Base-by-base conservation (phyloP, 2,888 invertebrate genomes). In the Drosophila suboccidentalis region DNA sequence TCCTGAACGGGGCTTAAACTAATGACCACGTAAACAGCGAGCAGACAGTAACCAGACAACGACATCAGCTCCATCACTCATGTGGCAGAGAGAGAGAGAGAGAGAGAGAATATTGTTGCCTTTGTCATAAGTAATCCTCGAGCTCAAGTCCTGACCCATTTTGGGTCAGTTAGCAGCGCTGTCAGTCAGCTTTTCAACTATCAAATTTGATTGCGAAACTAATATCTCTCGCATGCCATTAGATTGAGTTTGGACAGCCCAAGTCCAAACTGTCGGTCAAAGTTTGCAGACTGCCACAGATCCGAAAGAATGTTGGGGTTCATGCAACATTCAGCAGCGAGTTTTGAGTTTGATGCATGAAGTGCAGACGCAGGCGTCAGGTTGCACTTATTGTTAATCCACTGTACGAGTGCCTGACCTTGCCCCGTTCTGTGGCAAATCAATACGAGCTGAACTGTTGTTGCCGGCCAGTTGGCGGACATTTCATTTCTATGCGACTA, bases 21-120 rank as follows among this genome's bases (percentile, higher is more conserved):
- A 91, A 91, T 91, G 91, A 90, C 91, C 91, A 87, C 79, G 80
- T 90, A 88, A 87, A 78, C 86, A 80, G 74, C 78, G 66, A 71
- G 90, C 83, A 91, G 91, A 91, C 91, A 91, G 89, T 85, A 87
- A 90, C 87, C 91, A 91, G 91, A 91, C 91, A 82, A 87, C 83
- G 80, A 73, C 83, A 76, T 70, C 81, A 78, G 70, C 79, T 85
- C 70, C 88, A 90, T 89, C 84, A 84, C 58, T 86, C 84, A 90
- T 82, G 80, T 72, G 80, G 74, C 39, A 8, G 9, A 54, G 36
- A 13, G 26, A 13, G 39, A 15, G 17, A 10, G 47, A 10, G 47
- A 36, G 65, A 46, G 36, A 41, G 54, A 41, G 36, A 1, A 22
- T 26, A 53, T 15, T 19, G 44, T 38, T 32, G 69, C 55, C 61